Conservation (phyloP, 1,140 invertebrate species). For the Elymnias hypermnestra region DNA sequence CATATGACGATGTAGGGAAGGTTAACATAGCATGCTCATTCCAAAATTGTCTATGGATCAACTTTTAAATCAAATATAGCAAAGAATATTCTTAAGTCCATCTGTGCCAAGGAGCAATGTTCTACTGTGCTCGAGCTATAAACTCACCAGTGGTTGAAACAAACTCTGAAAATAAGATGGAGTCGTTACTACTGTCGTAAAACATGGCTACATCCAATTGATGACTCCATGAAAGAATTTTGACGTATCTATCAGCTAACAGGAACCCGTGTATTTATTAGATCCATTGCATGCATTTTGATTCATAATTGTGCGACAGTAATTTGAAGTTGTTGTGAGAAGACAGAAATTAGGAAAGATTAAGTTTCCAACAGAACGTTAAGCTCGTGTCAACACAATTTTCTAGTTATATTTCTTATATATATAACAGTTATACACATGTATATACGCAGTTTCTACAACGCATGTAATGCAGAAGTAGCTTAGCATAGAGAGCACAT, state of each 20-base stretch:
- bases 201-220: slow-evolving; percentile 54
- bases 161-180: slow-evolving; percentile 74
- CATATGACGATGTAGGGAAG: no score
- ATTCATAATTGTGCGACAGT: slow-evolving; percentile 18
- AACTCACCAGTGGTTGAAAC: slow-evolving; percentile 73
- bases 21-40: slow-evolving; percentile 32
- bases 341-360: slow-evolving; percentile 13
- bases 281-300: slow-evolving; percentile 15
- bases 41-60: slow-evolving; percentile 27
- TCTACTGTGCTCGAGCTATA: slow-evolving; percentile 62
- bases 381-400: not conserved
- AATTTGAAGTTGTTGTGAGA: slow-evolving; percentile 16
- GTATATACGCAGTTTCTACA: no score
- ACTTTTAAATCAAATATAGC: slow-evolving; percentile 24
- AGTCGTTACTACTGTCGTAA: slow-evolving; percentile 67
- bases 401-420: not conserved
- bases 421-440: not conserved
- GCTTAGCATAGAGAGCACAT: not conserved
- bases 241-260: slow-evolving; percentile 19
- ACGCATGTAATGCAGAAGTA: not conserved
- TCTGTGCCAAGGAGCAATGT: slow-evolving; percentile 36
- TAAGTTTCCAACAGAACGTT: not conserved
- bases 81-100: slow-evolving; percentile 26
- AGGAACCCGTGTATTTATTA: slow-evolving; percentile 10
- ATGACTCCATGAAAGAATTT: slow-evolving; percentile 52